These are phyloP conservation scores for Parnassius mnemosyne DNA, from an alignment of 2,888 invertebrate species.

Conservation along the genomic window DNA sequence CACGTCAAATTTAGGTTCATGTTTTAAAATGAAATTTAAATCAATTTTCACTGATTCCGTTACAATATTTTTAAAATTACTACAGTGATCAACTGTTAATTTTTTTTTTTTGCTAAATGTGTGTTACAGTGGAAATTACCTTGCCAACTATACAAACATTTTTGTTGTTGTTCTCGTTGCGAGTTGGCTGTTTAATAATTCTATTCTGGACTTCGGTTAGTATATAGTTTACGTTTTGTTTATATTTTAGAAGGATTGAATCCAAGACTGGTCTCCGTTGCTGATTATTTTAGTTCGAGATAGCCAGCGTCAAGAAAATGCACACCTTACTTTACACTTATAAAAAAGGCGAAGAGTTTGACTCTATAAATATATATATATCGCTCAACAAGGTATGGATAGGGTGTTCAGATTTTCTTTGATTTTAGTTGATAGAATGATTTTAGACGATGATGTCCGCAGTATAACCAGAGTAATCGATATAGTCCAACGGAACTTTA, in stretches of 20 bases:
- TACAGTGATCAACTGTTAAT: neutral
- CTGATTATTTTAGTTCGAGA: too few species aligned
- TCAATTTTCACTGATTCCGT: neutral
- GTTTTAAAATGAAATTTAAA: slow-evolving; percentile 8
- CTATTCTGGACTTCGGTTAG: slow-evolving; percentile 49
- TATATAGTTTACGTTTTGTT: slow-evolving; percentile 14
- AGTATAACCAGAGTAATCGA: too few species aligned
- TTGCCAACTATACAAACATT: slow-evolving; percentile 46
- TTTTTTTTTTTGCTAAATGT: slow-evolving; percentile 32
- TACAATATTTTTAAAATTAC: neutral
- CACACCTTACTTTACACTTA: neutral
- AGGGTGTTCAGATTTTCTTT: too few species aligned
- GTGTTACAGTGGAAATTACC: slow-evolving; percentile 39
- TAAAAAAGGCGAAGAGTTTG: neutral
- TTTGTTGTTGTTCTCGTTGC: slow-evolving; percentile 44
- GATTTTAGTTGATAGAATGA: too few species aligned
- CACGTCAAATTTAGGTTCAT: slow-evolving; percentile 1
- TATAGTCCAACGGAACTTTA: too few species aligned
- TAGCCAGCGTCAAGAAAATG: too few species aligned
- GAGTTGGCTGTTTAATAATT: slow-evolving; percentile 39
- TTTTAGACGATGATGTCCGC: too few species aligned
- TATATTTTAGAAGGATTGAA: neutral
- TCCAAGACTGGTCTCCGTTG: too few species aligned
- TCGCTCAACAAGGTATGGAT: too few species aligned
- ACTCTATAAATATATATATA: too few species aligned